Evolutionary conservation across 2,888 invertebrate species (phyloP).

Genomic region (Stenodera caucasica): DNA sequence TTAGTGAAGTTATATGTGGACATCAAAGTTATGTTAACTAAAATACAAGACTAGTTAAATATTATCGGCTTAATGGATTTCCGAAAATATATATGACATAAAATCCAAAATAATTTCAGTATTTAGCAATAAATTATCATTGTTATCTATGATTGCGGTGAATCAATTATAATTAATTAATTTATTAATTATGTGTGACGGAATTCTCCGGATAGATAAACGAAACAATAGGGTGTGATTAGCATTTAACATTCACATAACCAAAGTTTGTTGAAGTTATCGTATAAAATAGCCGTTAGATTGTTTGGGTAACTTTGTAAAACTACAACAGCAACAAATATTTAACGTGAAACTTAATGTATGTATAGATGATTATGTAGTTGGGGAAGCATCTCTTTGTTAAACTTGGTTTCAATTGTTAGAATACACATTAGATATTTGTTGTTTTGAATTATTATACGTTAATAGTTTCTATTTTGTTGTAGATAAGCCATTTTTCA

Average conservation of each 20-base stretch:
- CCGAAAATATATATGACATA: too few species aligned
- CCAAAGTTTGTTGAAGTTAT: constrained; percentile 20
- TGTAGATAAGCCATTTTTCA: not conserved
- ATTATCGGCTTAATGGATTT: not conserved
- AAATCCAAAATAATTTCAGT: too few species aligned
- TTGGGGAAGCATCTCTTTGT: constrained; percentile 9
- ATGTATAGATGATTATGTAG: constrained; percentile 11
- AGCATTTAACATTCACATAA: constrained; percentile 16
- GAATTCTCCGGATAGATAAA: constrained; percentile 19
- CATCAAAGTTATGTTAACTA: constrained; percentile 1
- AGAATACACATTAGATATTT: constrained; percentile 5
- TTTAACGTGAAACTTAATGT: constrained; percentile 20
- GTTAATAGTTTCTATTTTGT: not conserved
- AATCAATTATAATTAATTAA: not conserved
- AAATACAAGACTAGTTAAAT: constrained; percentile 1
- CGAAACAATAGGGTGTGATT: constrained; percentile 19
- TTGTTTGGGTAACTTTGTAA: constrained; percentile 24
- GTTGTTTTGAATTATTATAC: not conserved
- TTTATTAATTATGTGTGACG: not conserved
- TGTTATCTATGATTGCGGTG: too few species aligned
- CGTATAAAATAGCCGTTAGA: constrained; percentile 21
- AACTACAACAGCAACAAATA: constrained; percentile 22
- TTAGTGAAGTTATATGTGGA: not conserved
- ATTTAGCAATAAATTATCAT: too few species aligned
- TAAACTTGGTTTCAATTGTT: constrained; percentile 22